These are phyloP conservation scores for Melitaea athalia DNA, from an alignment of 2,888 invertebrate species.

Conservation along the genomic window DNA sequence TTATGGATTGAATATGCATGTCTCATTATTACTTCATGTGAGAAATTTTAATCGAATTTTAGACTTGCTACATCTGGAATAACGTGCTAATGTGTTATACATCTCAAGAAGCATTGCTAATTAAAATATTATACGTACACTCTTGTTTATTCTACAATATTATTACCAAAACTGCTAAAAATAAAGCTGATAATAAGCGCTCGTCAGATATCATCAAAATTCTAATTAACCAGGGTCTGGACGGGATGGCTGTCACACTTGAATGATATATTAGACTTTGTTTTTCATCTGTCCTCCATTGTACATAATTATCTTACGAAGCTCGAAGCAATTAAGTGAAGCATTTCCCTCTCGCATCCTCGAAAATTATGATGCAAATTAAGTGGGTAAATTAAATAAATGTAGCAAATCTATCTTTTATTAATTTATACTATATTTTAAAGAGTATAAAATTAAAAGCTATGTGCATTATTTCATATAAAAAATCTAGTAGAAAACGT, in stretches of 20 bases:
- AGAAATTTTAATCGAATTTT: too few species aligned
- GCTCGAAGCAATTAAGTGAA: constrained; percentile 14
- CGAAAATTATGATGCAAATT: constrained; percentile 6
- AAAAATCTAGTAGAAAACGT: too few species aligned
- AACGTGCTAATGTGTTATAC: too few species aligned
- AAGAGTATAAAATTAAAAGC: too few species aligned
- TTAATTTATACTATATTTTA: too few species aligned
- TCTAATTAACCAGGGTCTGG: constrained; percentile 2
- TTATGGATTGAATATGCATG: too few species aligned
- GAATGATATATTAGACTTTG: constrained; percentile 23
- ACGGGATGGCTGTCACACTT: constrained; percentile 5
- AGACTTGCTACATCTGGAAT: too few species aligned
- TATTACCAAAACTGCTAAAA: background rate
- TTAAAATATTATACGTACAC: too few species aligned
- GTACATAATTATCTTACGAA: constrained; percentile 4
- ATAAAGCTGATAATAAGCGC: constrained; percentile 5
- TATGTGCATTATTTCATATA: too few species aligned
- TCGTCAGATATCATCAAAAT: background rate
- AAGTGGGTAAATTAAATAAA: background rate
- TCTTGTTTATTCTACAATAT: too few species aligned
- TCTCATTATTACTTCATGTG: too few species aligned
- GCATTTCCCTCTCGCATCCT: constrained; percentile 1
- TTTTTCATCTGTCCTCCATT: constrained; percentile 3
- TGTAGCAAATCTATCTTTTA: background rate
- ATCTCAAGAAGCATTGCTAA: too few species aligned